Conservation (phyloP, 2,888 invertebrate genomes). For the Trisateles emortualis region DNA sequence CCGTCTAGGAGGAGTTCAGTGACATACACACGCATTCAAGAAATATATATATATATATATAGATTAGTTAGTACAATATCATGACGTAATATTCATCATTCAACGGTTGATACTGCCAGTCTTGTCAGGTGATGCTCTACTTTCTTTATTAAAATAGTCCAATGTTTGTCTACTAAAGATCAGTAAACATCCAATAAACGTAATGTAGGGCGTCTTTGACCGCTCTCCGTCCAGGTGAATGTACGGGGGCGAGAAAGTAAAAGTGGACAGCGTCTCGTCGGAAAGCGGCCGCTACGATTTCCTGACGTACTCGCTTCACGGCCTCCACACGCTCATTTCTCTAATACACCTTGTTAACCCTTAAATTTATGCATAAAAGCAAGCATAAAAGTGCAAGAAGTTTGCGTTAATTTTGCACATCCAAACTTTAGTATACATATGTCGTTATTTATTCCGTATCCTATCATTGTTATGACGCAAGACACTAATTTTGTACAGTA, state of each 20-base stretch:
- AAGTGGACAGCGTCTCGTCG: conserved; percentile 68
- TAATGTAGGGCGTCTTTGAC: conserved; percentile 65
- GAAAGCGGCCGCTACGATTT: conserved; percentile 65
- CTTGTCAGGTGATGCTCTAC: conserved; percentile 6
- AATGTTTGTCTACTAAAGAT: conserved; percentile 29
- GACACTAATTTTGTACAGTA: too few relatives aligned
- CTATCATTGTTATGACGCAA: too few relatives aligned
- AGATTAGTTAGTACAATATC: too few relatives aligned
- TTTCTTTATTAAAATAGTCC: conserved; percentile 22
- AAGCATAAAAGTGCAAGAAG: neutral
- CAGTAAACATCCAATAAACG: conserved; percentile 51
- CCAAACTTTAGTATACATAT: too few relatives aligned
- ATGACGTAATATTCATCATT: too few relatives aligned
- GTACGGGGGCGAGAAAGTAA: conserved; percentile 78
- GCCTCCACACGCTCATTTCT: conserved; percentile 24
- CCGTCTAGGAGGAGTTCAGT: too few relatives aligned
- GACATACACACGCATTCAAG: too few relatives aligned
- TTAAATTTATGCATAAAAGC: conserved; percentile 18
- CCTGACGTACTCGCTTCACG: conserved; percentile 51
- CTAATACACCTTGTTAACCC: conserved; percentile 21
- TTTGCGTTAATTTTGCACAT: too few relatives aligned
- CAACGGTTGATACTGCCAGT: too few relatives aligned
- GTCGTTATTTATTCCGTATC: too few relatives aligned
- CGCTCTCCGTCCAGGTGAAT: conserved; percentile 71
- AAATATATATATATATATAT: too few relatives aligned